Base-by-base conservation (phyloP, 2,797 vertebrate genomes). In the Manis crassicaudata region DNA sequence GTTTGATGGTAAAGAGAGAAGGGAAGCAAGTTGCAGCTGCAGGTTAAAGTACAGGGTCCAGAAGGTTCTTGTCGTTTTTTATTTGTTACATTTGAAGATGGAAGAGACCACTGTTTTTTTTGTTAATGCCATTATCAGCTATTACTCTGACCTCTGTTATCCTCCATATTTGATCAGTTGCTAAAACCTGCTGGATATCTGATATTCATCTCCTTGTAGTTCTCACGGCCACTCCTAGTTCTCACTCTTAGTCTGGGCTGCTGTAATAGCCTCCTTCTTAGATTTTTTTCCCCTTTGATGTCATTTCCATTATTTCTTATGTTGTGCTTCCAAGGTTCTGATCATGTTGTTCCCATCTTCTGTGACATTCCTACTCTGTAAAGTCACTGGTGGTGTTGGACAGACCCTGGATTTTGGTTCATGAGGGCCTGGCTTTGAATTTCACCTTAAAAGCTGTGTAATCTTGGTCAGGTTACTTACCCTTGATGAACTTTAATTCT, bases 401-500 rank as follows among this genome's bases (percentile, higher is more conserved):
- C 9, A 43, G 43, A 84, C 21, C n/a, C 8, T 77, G 56, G 27
- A 58, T 63, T 60, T 76, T 32, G n/a, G 35, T 79, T 81, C 27
- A 65, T 63, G 63, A 79, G 35, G 70, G 37, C 32, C 7, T 70
- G 67, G 7, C 32, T 75, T 89, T 86, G 56, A 94, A 80, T 94
- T 92, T 80, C 27, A 88, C 25, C 11, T 40, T 80, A 35, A 40
- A 60, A 67, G 56, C 32, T 77, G 18, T 86, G 14, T 94, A 25
- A 80, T 58, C 50, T 65, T 83, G 60, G 58, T 20, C n/a, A 82
- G 43, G n/a, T 88, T 73, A 63, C 52, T 76, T 94, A 67, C 54
- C 40, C 20, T 80, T 88, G 40, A 32, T 81, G 73, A 94, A 80
- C 65, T 86, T 80, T 75, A 67, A 52, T 77, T 92, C 63, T 96